Evolutionary conservation across 2,113 vertebrate species (phyloP).

Genomic region (Atractosteus spatula): DNA sequence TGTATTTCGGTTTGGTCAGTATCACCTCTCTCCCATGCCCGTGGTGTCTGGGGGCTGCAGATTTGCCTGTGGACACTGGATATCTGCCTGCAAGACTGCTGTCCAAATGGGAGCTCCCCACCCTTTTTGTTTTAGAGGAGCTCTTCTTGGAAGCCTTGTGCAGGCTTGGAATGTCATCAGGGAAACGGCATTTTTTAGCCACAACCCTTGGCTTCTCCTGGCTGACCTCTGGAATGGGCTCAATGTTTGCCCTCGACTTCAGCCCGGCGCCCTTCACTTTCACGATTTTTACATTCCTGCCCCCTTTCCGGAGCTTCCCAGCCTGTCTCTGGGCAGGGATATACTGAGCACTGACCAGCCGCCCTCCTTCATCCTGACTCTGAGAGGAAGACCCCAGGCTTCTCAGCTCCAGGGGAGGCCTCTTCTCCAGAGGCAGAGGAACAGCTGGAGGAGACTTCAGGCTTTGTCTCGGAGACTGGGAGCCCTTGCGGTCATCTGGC

Average conservation of each 20-base stretch:
- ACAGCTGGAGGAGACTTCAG: slow-evolving; percentile 17
- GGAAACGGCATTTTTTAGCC: slow-evolving; percentile 63
- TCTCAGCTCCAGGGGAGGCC: slow-evolving; percentile 59
- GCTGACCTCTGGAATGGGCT: slow-evolving; percentile 44
- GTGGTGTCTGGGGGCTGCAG: slow-evolving; percentile 32
- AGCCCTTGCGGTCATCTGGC: slow-evolving; percentile 54
- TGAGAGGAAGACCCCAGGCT: slow-evolving; percentile 76
- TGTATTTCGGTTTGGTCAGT: slow-evolving; percentile 83
- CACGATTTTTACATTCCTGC: slow-evolving; percentile 60
- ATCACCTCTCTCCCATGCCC: slow-evolving; percentile 69
- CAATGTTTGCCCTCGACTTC: slow-evolving; percentile 52
- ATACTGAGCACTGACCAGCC: slow-evolving; percentile 64
- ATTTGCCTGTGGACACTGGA: slow-evolving; percentile 34
- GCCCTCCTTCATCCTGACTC: slow-evolving; percentile 68
- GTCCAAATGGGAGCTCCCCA: slow-evolving; percentile 55
- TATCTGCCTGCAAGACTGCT: slow-evolving; percentile 50
- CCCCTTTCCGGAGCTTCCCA: slow-evolving; percentile 60
- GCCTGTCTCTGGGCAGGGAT: slow-evolving; percentile 61
- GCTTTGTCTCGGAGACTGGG: slow-evolving; percentile 53
- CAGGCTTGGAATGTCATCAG: slow-evolving; percentile 68
- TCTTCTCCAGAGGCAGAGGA: slow-evolving; percentile 43
- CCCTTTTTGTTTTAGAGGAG: slow-evolving; percentile 56
- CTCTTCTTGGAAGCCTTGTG: slow-evolving; percentile 65
- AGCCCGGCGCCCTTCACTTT: slow-evolving; percentile 53
- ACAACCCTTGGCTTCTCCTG: slow-evolving; percentile 57